Evolutionary conservation across 2,797 vertebrate species (phyloP).

Genomic region (Vespertilio murinus): DNA sequence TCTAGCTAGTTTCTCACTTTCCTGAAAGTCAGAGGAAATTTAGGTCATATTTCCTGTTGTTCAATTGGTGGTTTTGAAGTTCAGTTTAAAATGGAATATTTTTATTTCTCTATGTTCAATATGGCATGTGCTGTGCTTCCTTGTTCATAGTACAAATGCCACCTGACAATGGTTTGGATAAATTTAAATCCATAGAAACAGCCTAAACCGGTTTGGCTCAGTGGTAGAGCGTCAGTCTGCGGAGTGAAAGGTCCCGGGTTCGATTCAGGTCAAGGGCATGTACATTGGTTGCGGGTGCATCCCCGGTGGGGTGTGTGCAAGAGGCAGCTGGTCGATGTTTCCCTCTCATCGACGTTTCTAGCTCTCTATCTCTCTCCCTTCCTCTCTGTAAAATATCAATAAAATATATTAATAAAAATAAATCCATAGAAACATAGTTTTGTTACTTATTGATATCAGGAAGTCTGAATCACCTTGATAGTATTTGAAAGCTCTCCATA

Average conservation of each 20-base stretch:
- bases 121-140: not conserved
- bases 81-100: not conserved
- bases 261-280: too few relatives aligned
- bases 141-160: not conserved
- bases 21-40: not conserved
- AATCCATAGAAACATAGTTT: not conserved
- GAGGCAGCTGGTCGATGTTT: too few relatives aligned
- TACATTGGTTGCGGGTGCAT: too few relatives aligned
- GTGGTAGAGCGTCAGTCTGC: too few relatives aligned
- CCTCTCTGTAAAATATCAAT: too few relatives aligned
- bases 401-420: too few relatives aligned
- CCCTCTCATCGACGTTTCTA: too few relatives aligned
- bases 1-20: constrained; percentile 8
- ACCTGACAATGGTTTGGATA: not conserved
- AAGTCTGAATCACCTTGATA: not conserved
- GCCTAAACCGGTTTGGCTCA: too few relatives aligned
- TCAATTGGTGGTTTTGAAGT: not conserved
- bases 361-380: too few relatives aligned
- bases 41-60: not conserved
- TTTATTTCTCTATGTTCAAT: not conserved
- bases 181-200: not conserved
- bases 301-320: too few relatives aligned
- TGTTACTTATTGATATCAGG: not conserved
- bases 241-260: too few relatives aligned
- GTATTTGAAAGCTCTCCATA: not conserved